Conservation (phyloP, 2,113 vertebrate species). For the Azemiops feae region DNA sequence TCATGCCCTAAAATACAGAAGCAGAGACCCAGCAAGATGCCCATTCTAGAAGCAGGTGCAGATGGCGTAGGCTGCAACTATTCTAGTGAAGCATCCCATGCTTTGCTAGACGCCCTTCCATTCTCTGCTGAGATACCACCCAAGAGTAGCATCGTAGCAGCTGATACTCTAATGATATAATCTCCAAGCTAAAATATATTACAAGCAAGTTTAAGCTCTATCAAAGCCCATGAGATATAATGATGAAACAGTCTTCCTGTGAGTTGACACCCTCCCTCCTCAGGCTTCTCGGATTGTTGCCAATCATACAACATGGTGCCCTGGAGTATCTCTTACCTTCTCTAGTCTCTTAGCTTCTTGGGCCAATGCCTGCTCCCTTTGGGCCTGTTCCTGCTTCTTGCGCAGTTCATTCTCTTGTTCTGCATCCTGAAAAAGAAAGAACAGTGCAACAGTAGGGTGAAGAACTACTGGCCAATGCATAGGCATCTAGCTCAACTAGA, state of each 20-base stretch:
- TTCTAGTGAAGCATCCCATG: neutral
- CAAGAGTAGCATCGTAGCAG: neutral
- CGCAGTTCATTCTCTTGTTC: constrained; percentile 87
- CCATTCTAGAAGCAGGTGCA: neutral
- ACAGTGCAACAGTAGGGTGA: neutral
- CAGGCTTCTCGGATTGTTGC: neutral
- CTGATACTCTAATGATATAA: neutral
- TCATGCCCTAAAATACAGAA: neutral
- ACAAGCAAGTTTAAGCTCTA: neutral
- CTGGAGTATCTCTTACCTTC: constrained; percentile 76
- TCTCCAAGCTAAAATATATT: neutral
- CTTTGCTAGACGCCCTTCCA: neutral
- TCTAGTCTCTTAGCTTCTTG: constrained; percentile 95
- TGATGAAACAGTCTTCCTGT: neutral
- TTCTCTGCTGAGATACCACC: neutral
- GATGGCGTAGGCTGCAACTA: neutral
- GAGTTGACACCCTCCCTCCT: neutral
- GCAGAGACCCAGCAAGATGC: neutral
- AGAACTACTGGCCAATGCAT: neutral
- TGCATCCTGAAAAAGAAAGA: constrained; percentile 77
- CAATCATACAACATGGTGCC: too few species aligned
- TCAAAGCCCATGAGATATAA: too few species aligned
- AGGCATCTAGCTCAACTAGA: neutral
- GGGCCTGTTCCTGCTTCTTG: constrained; percentile 92
- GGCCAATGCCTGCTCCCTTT: constrained; percentile 91